phyloP scores from a whole-genome alignment of 2,797 vertebrate species.

The Liparis tanakae region DNA sequence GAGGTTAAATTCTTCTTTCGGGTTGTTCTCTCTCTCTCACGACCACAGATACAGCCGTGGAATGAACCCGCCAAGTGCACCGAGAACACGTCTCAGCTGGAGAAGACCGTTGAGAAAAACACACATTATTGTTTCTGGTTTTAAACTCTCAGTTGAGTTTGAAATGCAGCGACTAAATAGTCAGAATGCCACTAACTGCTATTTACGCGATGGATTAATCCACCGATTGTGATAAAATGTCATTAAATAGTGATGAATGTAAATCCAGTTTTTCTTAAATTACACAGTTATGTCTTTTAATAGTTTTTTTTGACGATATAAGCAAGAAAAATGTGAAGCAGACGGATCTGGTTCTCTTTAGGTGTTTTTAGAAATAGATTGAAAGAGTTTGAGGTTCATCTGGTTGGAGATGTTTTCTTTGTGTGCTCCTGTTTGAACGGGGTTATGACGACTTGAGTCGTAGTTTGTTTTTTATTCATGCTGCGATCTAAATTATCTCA shows the following conservation, averaged over 20 bases:
- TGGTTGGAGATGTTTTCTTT: too few relatives aligned
- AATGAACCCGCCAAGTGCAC: constrained; percentile 59
- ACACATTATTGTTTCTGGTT: neutral
- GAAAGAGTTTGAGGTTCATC: too few relatives aligned
- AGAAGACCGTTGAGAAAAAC: neutral
- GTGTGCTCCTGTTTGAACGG: too few relatives aligned
- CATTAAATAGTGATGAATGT: neutral
- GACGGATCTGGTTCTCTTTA: too few relatives aligned
- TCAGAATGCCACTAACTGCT: neutral
- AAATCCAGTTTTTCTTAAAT: neutral
- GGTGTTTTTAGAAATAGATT: too few relatives aligned
- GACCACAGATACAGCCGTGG: constrained; percentile 66
- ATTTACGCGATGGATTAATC: too few relatives aligned
- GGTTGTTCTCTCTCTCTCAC: constrained; percentile 52
- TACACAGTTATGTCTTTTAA: neutral
- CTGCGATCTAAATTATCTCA: too few relatives aligned
- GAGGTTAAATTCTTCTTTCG: constrained; percentile 68
- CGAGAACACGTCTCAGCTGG: neutral
- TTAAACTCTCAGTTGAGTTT: neutral
- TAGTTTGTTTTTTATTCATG: too few relatives aligned
- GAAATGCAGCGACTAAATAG: neutral
- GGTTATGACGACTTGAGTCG: too few relatives aligned
- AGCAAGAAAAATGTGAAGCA: neutral
- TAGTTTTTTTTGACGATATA: neutral
- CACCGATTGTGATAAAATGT: neutral